Conservation (phyloP, 2,888 invertebrate genomes). For the Aphidoletes aphidimyza region DNA sequence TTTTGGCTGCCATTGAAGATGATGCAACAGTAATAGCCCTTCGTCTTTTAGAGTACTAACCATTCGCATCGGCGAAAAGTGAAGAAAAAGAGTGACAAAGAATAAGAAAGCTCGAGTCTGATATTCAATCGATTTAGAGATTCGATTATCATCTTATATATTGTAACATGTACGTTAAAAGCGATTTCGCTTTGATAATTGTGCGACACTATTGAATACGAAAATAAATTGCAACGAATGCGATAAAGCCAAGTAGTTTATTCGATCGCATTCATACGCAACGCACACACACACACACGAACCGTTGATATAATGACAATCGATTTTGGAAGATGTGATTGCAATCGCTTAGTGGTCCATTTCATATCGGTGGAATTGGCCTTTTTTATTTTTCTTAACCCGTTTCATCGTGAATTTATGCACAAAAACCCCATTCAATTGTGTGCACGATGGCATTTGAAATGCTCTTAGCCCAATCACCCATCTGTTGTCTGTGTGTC, state of each 20-base stretch:
- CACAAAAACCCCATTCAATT: neutral
- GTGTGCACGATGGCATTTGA: neutral
- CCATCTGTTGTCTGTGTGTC: too few relatives aligned
- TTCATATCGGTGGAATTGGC: neutral
- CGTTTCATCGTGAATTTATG: slow-evolving; percentile 3
- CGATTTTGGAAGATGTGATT: slow-evolving; percentile 12
- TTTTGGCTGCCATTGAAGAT: neutral
- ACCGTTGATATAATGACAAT: slow-evolving; percentile 17
- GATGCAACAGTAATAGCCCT: neutral
- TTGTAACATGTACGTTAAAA: neutral
- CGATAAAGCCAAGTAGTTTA: neutral
- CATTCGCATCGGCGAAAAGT: too few relatives aligned
- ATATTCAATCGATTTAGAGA: neutral
- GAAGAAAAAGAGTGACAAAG: too few relatives aligned
- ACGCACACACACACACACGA: too few relatives aligned
- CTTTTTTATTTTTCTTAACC: neutral
- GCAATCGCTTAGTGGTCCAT: slow-evolving; percentile 26
- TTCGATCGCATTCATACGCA: neutral
- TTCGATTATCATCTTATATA: slow-evolving; percentile 7
- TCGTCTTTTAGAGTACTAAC: too few relatives aligned
- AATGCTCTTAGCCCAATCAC: too few relatives aligned
- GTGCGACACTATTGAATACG: slow-evolving; percentile 10
- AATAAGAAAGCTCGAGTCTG: neutral
- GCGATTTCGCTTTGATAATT: slow-evolving; percentile 6
- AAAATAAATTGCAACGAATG: slow-evolving; percentile 17